Evolutionary conservation across 2,888 invertebrate species (phyloP), one percentile per base, ranked within the genome.

Genomic region (Nineta flava): DNA sequence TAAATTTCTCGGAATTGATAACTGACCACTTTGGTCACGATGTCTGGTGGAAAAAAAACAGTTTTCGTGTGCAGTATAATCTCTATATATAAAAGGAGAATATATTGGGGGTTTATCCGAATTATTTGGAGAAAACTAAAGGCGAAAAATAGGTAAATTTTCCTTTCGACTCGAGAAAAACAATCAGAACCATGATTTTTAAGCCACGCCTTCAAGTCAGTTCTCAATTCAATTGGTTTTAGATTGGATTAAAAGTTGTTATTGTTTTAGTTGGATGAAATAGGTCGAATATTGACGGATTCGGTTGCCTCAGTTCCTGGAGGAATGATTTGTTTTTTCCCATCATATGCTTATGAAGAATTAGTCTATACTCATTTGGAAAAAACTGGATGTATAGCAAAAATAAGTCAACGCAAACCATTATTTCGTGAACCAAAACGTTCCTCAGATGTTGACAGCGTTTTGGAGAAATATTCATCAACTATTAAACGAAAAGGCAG

Each of bases 251-350:
- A 19, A 4, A 19, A 19, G 3, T 19, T 19, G 5, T 4, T 4
- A 7, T 26, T 26, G 26, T 70, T 73, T 49, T 62, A 87, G 87
- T 62, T 91, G n/a, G 76, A 78, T 54, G 87, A 87, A 70, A 65
- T 87, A 0, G 79, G 85, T 1, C 74, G 83, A 47, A 44, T 87
- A 9, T 63, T 96, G 17, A 67, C 78, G 54, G 87, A 93, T 62
- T n/a, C n/a, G n/a, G 64, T 90, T n/a, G n/a, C n/a, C n/a, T 71
- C 83, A 44, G 77, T 95, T 10, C 90, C 87, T 1, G 93, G 88
- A 1, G 99, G 99, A 0, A 74, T 96, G 2, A 88, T 99, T 0
- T 85, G 87, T 56, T 99, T 99, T 66, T 79, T 97, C 53, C 87
- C 94, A 0, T 95, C 94, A 0, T 97, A 97, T 61, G 85, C 86